Evolutionary conservation across 2,797 vertebrate genomes (phyloP).

Genomic region (Sandelia bainsii): DNA sequence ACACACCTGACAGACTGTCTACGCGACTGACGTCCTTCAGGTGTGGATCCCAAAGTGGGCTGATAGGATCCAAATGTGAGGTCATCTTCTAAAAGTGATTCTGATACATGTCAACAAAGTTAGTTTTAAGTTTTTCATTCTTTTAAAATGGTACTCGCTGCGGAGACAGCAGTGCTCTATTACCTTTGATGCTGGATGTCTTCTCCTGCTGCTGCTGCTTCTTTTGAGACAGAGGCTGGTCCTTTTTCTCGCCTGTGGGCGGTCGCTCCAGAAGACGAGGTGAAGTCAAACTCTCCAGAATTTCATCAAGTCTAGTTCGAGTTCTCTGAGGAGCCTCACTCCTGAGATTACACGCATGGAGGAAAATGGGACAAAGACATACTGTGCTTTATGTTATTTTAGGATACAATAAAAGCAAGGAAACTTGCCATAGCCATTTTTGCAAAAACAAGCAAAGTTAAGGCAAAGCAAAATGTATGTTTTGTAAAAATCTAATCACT

Average conservation of each 20-base stretch:
- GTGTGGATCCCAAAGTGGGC: slow-evolving; percentile 82
- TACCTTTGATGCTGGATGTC: slow-evolving; percentile 77
- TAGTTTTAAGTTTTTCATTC: neutral
- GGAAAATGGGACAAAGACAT: neutral
- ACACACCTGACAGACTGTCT: slow-evolving; percentile 88
- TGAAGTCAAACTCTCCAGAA: slow-evolving; percentile 85
- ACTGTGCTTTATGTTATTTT: neutral
- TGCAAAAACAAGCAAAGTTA: neutral
- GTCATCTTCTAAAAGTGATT: slow-evolving; percentile 80
- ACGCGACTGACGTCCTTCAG: slow-evolving; percentile 84
- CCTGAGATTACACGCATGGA: slow-evolving; percentile 22
- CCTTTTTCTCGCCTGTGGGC: slow-evolving; percentile 73
- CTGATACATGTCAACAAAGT: slow-evolving; percentile 39
- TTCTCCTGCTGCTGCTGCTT: slow-evolving; percentile 75
- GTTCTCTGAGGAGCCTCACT: slow-evolving; percentile 82
- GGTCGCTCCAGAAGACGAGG: slow-evolving; percentile 81
- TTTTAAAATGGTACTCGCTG: neutral
- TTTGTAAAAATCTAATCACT: neutral
- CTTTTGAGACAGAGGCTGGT: slow-evolving; percentile 61
- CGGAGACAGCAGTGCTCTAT: neutral
- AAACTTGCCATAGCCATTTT: neutral
- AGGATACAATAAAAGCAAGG: neutral
- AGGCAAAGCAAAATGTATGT: neutral
- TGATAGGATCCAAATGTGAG: slow-evolving; percentile 90
- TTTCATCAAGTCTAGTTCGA: slow-evolving; percentile 88